These are phyloP conservation scores for Halcyon chelicuti DNA, from an alignment of 2,797 vertebrate genomes.

Conservation along the genomic window DNA sequence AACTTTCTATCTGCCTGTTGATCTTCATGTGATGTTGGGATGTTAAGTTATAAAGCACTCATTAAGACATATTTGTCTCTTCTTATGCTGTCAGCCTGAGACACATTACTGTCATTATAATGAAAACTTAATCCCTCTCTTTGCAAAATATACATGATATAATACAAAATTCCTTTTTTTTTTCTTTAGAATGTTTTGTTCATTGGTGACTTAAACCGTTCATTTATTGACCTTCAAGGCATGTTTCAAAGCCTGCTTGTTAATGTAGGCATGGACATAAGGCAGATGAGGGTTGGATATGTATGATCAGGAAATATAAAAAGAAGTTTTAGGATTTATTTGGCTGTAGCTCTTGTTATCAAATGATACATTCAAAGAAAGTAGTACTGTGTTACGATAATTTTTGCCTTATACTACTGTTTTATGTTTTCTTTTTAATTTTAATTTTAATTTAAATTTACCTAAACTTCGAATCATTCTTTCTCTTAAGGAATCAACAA, in stretches of 20 bases:
- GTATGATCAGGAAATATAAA: neutral
- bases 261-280: neutral
- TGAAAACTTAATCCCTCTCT: neutral
- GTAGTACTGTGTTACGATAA: neutral
- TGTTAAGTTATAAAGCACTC: neutral
- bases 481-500: neutral
- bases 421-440: neutral
- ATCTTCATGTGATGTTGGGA: neutral
- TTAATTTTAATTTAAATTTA: neutral
- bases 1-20: neutral
- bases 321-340: neutral
- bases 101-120: neutral
- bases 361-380: neutral
- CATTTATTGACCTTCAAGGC: neutral
- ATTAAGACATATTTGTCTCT: neutral
- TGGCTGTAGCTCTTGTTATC: neutral
- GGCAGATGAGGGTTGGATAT: neutral
- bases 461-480: neutral
- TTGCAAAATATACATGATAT: neutral
- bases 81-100: neutral
- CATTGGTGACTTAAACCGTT: neutral
- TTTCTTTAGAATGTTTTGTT: neutral
- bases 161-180: neutral
- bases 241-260: neutral
- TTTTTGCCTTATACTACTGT: neutral